These are phyloP conservation scores for Lagothrix lagotricha DNA, from an alignment of 2,797 vertebrate genomes.

Conservation along the genomic window DNA sequence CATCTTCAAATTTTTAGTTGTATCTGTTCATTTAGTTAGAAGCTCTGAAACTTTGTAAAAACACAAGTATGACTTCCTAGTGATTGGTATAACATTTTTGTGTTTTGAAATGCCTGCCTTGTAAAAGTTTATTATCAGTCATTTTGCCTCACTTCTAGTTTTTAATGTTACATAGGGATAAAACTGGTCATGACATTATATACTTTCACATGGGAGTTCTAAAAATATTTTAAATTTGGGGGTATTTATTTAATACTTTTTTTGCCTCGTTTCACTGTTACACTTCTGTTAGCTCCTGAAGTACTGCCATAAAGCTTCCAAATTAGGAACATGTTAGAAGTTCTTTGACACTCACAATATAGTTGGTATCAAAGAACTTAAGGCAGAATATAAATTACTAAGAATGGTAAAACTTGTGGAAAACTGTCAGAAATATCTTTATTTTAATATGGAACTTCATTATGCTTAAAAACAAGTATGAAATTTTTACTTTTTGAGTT, in stretches of 20 bases:
- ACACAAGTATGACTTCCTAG: neutral
- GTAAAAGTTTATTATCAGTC: neutral
- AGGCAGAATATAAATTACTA: slow-evolving; percentile 27
- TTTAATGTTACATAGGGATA: neutral
- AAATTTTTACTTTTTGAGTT: neutral
- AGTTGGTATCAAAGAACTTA: neutral
- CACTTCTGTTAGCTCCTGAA: slow-evolving; percentile 6
- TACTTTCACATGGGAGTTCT: neutral
- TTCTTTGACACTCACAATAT: slow-evolving; percentile 1
- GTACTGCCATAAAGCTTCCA: neutral
- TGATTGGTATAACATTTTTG: neutral
- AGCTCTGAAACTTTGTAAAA: neutral
- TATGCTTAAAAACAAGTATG: neutral
- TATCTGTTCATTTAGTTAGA: neutral
- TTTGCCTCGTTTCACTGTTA: neutral
- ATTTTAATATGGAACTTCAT: neutral
- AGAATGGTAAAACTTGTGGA: neutral
- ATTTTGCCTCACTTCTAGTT: neutral
- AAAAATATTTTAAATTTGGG: neutral
- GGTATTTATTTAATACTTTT: neutral
- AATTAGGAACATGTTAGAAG: slow-evolving; percentile 52
- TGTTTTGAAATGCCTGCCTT: neutral
- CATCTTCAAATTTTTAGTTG: neutral
- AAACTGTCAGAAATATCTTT: neutral
- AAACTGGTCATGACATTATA: neutral